A percentile compares a stretch with the other conserved stretches of the same genome.
phyloP scores from a whole-genome alignment of 2,797 vertebrate genomes.

The Pseudochirops cupreus region DNA sequence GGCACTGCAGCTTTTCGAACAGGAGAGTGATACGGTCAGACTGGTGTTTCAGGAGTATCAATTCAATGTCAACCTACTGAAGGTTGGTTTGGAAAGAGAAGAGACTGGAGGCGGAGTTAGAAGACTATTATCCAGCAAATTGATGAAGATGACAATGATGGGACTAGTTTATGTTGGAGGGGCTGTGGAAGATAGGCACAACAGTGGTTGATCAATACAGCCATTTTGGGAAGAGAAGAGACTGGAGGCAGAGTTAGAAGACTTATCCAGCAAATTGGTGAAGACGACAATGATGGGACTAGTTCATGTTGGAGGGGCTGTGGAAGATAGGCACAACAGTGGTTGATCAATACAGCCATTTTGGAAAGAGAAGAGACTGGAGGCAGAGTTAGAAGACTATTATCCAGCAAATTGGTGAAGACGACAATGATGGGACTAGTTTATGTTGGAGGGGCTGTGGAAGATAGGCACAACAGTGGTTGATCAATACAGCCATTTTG shows the following conservation, averaged over 20 bases:
- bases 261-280: no score
- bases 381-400: background rate
- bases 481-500: background rate
- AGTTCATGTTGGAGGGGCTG: no score
- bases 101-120: background rate
- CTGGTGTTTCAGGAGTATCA: background rate
- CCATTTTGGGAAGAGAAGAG: no score
- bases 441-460: background rate
- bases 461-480: background rate
- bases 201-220: background rate
- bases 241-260: no score
- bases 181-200: background rate
- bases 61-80: background rate
- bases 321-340: no score
- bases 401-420: background rate
- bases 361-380: background rate
- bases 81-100: background rate
- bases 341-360: no score
- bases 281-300: no score
- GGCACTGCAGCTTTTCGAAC: background rate
- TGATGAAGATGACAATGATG: background rate
- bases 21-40: background rate
- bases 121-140: background rate
- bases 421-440: background rate
- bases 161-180: background rate